phyloP scores from a whole-genome alignment of 2,113 vertebrate genomes.

The Blennius ocellaris region DNA sequence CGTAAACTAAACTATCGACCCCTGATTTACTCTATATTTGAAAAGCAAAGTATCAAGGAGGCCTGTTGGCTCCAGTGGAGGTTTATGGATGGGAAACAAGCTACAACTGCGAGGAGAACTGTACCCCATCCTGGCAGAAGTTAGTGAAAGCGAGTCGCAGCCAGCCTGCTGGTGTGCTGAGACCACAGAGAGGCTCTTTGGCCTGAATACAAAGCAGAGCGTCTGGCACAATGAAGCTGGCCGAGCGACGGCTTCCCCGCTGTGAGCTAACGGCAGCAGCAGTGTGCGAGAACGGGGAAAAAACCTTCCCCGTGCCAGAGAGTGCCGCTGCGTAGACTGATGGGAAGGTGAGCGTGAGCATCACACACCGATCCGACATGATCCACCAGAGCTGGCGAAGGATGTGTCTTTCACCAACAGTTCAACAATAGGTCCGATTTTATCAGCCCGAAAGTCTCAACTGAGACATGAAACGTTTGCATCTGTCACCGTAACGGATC shows the following conservation, averaged over 20 bases:
- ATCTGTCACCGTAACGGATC: no score
- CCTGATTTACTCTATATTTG: no score
- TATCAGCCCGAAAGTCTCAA: neutral
- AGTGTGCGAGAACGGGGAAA: neutral
- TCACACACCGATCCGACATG: neutral
- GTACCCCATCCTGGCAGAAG: neutral
- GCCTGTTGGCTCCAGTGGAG: no score
- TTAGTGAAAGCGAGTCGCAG: slow-evolving; percentile 1
- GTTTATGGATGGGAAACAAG: no score
- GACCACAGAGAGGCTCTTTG: slow-evolving; percentile 24
- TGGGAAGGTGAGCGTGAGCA: slow-evolving; percentile 5
- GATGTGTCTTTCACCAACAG: neutral
- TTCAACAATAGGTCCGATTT: neutral
- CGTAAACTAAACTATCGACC: no score
- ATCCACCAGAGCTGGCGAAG: no score
- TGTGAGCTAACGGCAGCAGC: slow-evolving; percentile 23
- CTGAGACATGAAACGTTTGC: no score
- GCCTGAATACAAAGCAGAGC: slow-evolving; percentile 43
- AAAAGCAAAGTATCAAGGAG: no score
- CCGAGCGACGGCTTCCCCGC: slow-evolving; percentile 22
- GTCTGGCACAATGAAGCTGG: slow-evolving; percentile 13
- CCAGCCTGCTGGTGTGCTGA: neutral
- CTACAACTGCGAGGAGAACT: no score
- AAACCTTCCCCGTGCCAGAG: neutral
- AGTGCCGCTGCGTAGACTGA: neutral